A percentile compares a stretch with the other conserved stretches of the same genome.
phyloP scores from a whole-genome alignment of 2,113 vertebrate genomes.

The Corydoras maculifer region DNA sequence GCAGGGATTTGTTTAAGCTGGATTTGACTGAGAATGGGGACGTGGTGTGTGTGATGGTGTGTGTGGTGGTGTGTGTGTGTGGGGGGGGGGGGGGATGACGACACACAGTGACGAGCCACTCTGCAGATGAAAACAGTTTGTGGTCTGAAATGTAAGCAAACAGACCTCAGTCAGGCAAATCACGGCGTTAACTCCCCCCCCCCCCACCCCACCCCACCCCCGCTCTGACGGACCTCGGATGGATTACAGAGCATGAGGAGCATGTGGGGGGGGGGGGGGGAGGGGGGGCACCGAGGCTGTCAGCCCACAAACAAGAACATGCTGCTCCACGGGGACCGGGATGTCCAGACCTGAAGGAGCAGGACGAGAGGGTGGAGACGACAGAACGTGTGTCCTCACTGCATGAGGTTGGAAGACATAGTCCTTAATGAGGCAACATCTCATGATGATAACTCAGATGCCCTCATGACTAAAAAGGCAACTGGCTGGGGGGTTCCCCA shows the following conservation, averaged over 20 bases:
- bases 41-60: too few relatives aligned
- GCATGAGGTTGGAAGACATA: too few relatives aligned
- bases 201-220: too few relatives aligned
- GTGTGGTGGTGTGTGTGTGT: too few relatives aligned
- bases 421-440: too few relatives aligned
- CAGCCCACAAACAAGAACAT: too few relatives aligned
- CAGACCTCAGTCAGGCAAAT: not conserved
- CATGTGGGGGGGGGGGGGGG: not conserved
- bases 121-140: not conserved
- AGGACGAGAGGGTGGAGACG: not conserved
- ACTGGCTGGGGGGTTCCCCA: too few relatives aligned
- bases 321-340: too few relatives aligned
- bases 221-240: not conserved
- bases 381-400: too few relatives aligned
- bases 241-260: not conserved
- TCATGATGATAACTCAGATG: too few relatives aligned
- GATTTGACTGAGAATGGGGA: not conserved
- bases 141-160: not conserved
- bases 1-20: not conserved
- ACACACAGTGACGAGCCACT: not conserved
- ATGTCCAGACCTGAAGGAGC: not conserved
- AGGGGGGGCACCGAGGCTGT: too few relatives aligned
- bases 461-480: too few relatives aligned
- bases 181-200: not conserved
- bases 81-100: not conserved